Percentiles rank a stretch among this genome's conserved stretches.
These are phyloP conservation scores for Equus quagga DNA, from an alignment of 2,113 vertebrate species.

Conservation along the genomic window DNA sequence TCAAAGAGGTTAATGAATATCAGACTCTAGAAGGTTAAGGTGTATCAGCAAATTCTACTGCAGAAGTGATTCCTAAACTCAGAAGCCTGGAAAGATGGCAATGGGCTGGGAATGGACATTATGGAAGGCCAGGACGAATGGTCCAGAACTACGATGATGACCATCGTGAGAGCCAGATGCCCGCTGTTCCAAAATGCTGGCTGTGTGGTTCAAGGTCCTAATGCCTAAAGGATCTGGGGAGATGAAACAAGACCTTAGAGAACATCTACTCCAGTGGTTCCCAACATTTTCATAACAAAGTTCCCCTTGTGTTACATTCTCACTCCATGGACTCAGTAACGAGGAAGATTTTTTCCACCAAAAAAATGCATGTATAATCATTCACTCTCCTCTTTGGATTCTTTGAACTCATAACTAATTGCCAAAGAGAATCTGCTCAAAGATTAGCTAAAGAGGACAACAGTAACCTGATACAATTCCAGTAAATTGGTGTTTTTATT, in stretches of 20 bases:
- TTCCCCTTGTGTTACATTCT: not conserved
- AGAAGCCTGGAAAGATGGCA: not conserved
- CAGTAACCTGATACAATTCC: not conserved
- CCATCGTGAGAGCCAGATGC: not conserved
- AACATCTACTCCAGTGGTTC: not conserved
- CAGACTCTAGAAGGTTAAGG: not conserved
- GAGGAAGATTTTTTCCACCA: not conserved
- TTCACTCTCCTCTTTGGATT: not conserved
- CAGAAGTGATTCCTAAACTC: not conserved
- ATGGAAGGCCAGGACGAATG: not conserved
- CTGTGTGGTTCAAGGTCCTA: not conserved
- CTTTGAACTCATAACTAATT: not conserved
- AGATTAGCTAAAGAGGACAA: not conserved
- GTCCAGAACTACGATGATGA: not conserved
- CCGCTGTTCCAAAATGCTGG: not conserved
- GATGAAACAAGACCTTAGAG: not conserved
- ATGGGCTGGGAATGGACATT: not conserved
- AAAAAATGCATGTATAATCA: not conserved
- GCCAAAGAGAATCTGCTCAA: not conserved
- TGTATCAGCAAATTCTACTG: not conserved
- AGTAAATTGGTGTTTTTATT: constrained; percentile 17
- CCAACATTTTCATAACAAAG: not conserved
- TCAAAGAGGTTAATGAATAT: not conserved
- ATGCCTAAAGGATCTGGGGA: not conserved
- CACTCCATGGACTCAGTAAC: not conserved